A percentile compares a stretch with the other conserved stretches of the same genome.
Conservation (phyloP, 1,140 invertebrate genomes). For the Trichogramma pretiosum region DNA sequence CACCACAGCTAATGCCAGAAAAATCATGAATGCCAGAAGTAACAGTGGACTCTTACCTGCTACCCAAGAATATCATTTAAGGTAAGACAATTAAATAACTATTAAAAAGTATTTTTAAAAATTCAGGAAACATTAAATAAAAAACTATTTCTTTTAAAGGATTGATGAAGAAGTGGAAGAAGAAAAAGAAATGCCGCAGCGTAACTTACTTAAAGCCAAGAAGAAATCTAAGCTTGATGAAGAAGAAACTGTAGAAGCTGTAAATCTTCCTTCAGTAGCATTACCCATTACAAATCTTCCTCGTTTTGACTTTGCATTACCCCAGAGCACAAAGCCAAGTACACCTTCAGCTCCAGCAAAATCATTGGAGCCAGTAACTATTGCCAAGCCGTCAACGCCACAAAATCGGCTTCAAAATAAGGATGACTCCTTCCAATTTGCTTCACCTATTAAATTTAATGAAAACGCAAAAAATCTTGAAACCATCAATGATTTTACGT, state of each 20-base stretch:
- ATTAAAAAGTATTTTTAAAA: no score
- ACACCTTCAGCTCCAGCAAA: background rate
- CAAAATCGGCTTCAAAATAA: slow-evolving; percentile 8
- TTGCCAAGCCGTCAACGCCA: background rate
- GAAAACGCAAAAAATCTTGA: slow-evolving; percentile 27
- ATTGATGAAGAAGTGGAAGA: slow-evolving; percentile 24
- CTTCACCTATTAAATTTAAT: slow-evolving; percentile 36
- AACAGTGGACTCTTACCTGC: slow-evolving; percentile 14
- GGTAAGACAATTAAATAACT: no score
- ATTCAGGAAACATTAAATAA: slow-evolving; percentile 1
- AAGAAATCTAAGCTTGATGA: slow-evolving; percentile 31
- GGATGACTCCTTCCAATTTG: slow-evolving; percentile 34
- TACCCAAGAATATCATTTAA: slow-evolving; percentile 35
- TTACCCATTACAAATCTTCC: slow-evolving; percentile 56
- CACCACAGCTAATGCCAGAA: slow-evolving; percentile 53
- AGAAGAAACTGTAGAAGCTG: slow-evolving; percentile 39
- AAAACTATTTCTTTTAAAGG: slow-evolving; percentile 19
- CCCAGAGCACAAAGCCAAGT: slow-evolving; percentile 25
- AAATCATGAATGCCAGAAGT: slow-evolving; percentile 47
- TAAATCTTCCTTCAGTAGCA: slow-evolving; percentile 51
- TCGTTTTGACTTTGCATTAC: slow-evolving; percentile 48
- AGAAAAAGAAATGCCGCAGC: no score
- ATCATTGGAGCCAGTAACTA: no score
- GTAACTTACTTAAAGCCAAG: slow-evolving; percentile 22
- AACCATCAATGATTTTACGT: slow-evolving; percentile 48